Percentiles rank a stretch among this genome's conserved stretches.
phyloP scores from a whole-genome alignment of 2,797 vertebrate species.

The Onychomys arenicola region DNA sequence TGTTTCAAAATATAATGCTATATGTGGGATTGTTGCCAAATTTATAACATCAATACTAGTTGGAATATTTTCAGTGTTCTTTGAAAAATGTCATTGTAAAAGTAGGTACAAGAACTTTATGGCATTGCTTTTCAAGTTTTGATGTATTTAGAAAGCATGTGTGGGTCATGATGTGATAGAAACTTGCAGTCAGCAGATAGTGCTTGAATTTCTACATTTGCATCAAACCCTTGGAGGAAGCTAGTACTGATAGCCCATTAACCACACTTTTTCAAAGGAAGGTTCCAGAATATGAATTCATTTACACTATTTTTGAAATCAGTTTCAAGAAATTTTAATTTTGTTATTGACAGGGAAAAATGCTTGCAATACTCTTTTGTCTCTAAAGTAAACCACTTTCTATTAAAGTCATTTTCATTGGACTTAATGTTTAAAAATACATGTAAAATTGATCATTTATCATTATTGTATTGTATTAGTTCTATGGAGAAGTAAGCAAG shows the following conservation, averaged over 20 bases:
- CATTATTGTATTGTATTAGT: neutral
- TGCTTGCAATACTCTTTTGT: neutral
- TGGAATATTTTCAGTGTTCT: neutral
- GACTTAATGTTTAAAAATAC: neutral
- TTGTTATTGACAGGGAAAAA: neutral
- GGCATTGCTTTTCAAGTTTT: neutral
- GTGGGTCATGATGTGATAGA: neutral
- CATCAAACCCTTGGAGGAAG: neutral
- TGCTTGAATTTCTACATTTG: neutral
- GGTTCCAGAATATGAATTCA: neutral
- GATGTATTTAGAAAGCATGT: neutral
- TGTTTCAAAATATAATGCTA: neutral
- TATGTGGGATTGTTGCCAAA: neutral
- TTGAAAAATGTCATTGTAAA: neutral
- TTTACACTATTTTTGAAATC: neutral
- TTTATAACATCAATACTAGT: neutral
- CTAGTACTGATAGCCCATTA: neutral
- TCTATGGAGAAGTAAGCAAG: neutral
- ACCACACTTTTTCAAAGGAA: neutral
- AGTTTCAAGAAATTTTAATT: conserved; percentile 21
- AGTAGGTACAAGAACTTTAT: neutral
- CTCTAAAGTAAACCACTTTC: neutral
- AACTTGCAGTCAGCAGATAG: neutral
- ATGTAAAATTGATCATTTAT: neutral
- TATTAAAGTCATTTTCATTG: neutral